A percentile compares a stretch with the other conserved stretches of the same genome.
Conservation (phyloP, 2,888 invertebrate genomes). For the Eremobia ochroleuca region DNA sequence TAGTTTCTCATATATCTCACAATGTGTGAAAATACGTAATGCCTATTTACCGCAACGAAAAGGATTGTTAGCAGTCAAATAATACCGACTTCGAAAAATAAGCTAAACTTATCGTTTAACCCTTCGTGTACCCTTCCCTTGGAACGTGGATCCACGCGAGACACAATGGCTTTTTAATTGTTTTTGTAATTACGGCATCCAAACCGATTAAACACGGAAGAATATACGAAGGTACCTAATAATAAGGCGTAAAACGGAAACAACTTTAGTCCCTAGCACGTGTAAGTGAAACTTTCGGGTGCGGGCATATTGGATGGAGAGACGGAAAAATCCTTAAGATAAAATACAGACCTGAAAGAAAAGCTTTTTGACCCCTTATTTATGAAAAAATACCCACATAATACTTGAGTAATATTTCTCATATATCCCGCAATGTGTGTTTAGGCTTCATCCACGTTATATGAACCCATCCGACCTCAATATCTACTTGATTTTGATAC, state of each 20-base stretch:
- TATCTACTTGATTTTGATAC: constrained; percentile 75
- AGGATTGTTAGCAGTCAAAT: not conserved
- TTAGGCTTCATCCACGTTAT: constrained; percentile 60
- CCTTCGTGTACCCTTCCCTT: not conserved
- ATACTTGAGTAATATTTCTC: constrained; percentile 58
- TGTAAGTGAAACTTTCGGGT: constrained; percentile 1
- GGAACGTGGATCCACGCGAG: not conserved
- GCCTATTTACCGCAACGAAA: constrained; percentile 21
- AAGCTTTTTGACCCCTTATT: constrained; percentile 59
- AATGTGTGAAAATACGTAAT: not conserved
- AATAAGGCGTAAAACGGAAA: not conserved
- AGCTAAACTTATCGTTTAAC: not conserved
- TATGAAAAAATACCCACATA: constrained; percentile 59
- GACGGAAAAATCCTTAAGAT: constrained; percentile 23
- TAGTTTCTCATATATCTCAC: too few relatives aligned
- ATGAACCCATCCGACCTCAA: constrained; percentile 65
- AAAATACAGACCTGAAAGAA: constrained; percentile 49
- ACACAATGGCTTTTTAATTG: not conserved
- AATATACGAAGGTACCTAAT: not conserved
- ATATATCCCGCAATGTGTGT: constrained; percentile 61
- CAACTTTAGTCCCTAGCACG: constrained; percentile 9
- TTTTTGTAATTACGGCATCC: too few relatives aligned
- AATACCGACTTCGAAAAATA: constrained; percentile 3
- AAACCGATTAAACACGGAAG: not conserved
- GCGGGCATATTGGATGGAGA: constrained; percentile 19